Evolutionary conservation across 2,797 vertebrate species (phyloP), one percentile per base, ranked within the genome.

Genomic region (Manis javanica): DNA sequence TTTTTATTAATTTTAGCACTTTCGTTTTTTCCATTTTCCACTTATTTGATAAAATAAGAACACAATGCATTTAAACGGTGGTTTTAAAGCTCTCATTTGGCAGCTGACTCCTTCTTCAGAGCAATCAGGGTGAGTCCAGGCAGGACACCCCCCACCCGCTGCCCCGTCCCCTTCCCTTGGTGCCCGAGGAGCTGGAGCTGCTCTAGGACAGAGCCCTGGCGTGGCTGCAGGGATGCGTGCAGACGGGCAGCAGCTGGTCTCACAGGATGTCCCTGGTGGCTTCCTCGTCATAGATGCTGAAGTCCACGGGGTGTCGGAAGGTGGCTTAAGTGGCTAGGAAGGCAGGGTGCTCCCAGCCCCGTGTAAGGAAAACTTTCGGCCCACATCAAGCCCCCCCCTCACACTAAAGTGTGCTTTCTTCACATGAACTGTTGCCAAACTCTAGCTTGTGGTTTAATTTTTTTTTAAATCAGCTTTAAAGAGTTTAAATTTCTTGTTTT

Each of bases 371-470:
- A 46, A 10, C 46, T 46, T 46, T 46, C 46, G 1, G 46, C 12
- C 46, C 11, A 46, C 46, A 11, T 46, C 46, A 46, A 46, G 72
- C 37, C 37, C 18, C 26, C 26, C 19, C 9, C 24, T 3, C 29
- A 34, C 34, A 34, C 34, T 34, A 14, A 42, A 10, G 13, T 82
- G 18, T 63, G 18, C 34, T 31, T 57, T 24, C 12, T 14, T 10
- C 0, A 26, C 23, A 0, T 46, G n/a, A 64, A 49, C 68, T 31
- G 11, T 59, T 37, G 19, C 12, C 49, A 39, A 5, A 64, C 29
- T 81, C 82, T 55, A 9, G 37, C 19, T 18, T 12, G 7, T 14
- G 0, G 12, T 39, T 69, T 66, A 39, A 7, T 21, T 4, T 55
- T 63, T 63, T 63, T 68, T 59, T 19, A 82, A 81, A 29, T 23